Evolutionary conservation across 2,888 invertebrate genomes (phyloP).

Genomic region (Erynnis tages): DNA sequence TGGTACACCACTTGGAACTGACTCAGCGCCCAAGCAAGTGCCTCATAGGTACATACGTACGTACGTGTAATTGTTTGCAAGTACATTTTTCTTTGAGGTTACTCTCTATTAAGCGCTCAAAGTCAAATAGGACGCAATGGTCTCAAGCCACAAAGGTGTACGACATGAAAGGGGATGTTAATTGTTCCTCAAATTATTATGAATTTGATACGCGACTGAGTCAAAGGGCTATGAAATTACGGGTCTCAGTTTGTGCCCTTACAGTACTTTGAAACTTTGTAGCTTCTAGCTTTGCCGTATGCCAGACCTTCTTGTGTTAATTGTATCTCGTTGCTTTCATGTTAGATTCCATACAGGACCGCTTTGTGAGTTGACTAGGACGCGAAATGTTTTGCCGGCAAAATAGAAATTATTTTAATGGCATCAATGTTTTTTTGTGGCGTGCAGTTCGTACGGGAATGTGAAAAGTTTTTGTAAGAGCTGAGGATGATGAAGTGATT

Average conservation of each 20-base stretch:
- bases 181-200: slow-evolving; percentile 79
- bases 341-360: slow-evolving; percentile 1
- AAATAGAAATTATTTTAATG: slow-evolving; percentile 28
- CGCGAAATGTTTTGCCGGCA: slow-evolving; percentile 28
- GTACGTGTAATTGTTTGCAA: slow-evolving; percentile 79
- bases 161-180: slow-evolving; percentile 64
- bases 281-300: too few relatives aligned
- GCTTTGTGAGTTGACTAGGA: slow-evolving; percentile 2
- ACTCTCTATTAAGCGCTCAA: slow-evolving; percentile 78
- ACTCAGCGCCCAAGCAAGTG: slow-evolving; percentile 72
- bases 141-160: slow-evolving; percentile 69
- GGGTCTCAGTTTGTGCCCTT: slow-evolving; percentile 32
- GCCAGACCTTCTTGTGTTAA: slow-evolving; percentile 21
- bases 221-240: slow-evolving; percentile 55
- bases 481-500: neutral
- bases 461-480: slow-evolving; percentile 2
- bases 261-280: slow-evolving; percentile 16
- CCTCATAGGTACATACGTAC: slow-evolving; percentile 73
- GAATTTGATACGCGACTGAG: slow-evolving; percentile 61
- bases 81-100: slow-evolving; percentile 82
- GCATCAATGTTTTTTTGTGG: slow-evolving; percentile 6
- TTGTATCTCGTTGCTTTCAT: slow-evolving; percentile 22
- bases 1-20: slow-evolving; percentile 54
- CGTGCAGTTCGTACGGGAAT: neutral
- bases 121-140: slow-evolving; percentile 76